phyloP scores from a whole-genome alignment of 2,797 vertebrate species.

The Enteromius trimaculatus region DNA sequence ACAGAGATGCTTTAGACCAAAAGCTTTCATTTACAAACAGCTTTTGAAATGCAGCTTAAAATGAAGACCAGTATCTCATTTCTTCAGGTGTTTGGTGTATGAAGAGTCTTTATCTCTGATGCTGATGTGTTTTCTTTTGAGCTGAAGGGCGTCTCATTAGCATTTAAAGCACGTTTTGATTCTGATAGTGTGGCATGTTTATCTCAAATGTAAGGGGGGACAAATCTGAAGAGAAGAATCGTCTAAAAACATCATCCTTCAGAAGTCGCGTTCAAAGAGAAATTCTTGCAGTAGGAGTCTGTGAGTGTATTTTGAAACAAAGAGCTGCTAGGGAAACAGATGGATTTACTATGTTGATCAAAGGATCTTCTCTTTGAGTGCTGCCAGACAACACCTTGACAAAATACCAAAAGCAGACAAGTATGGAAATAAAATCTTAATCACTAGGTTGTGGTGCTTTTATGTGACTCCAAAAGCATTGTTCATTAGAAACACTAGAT shows the following conservation, averaged over 20 bases:
- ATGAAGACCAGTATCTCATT: background rate
- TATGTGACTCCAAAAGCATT: background rate
- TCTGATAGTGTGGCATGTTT: conserved; percentile 8
- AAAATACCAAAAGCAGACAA: background rate
- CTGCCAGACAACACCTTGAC: conserved; percentile 27
- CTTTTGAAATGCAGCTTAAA: background rate
- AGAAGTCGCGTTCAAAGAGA: conserved; percentile 27
- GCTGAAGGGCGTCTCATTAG: background rate
- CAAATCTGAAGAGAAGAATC: background rate
- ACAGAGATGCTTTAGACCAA: background rate
- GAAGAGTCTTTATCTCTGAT: background rate
- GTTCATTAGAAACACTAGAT: background rate
- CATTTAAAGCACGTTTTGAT: background rate
- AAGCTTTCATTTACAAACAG: background rate
- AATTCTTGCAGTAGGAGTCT: background rate
- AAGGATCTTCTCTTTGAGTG: conserved; percentile 10
- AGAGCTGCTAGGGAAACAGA: conserved; percentile 8
- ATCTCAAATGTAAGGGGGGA: background rate
- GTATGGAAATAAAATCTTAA: conserved; percentile 18
- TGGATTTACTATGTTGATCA: conserved; percentile 19
- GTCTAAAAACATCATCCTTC: background rate
- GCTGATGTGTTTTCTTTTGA: conserved; percentile 8
- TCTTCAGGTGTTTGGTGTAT: conserved; percentile 5
- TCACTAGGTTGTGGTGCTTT: background rate
- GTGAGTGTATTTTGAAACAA: conserved; percentile 12